Conservation (phyloP, 1,140 invertebrate genomes). For the Pogonomyrmex barbatus region DNA sequence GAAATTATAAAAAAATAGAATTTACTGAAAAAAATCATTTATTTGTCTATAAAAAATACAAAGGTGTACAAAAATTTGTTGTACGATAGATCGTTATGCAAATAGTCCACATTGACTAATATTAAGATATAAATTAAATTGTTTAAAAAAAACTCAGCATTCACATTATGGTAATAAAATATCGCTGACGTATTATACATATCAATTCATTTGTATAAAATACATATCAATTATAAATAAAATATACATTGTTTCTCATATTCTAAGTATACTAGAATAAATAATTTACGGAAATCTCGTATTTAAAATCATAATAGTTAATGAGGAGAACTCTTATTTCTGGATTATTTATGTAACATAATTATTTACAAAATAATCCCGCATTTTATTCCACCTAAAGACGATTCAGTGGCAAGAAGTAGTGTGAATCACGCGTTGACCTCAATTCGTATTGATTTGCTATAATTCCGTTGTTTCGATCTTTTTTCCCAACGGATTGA, state of each 20-base stretch:
- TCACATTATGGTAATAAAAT: slow-evolving; percentile 44
- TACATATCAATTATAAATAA: slow-evolving; percentile 17
- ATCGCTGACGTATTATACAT: neutral
- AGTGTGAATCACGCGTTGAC: neutral
- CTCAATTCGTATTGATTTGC: slow-evolving; percentile 35
- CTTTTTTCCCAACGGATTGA: slow-evolving; percentile 90
- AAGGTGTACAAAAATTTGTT: slow-evolving; percentile 63
- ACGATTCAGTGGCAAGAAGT: neutral
- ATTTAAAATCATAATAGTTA: slow-evolving; percentile 23
- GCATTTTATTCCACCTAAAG: slow-evolving; percentile 8
- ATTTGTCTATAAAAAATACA: slow-evolving; percentile 62
- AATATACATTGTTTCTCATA: slow-evolving; percentile 7
- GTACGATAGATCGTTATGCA: slow-evolving; percentile 45
- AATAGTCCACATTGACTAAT: slow-evolving; percentile 36
- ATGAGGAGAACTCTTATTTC: slow-evolving; percentile 53
- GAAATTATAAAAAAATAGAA: neutral
- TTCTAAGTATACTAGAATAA: slow-evolving; percentile 7
- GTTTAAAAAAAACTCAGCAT: neutral
- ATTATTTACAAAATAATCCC: slow-evolving; percentile 66
- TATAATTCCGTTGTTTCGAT: slow-evolving; percentile 94
- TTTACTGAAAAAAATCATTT: slow-evolving; percentile 48
- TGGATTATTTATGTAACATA: slow-evolving; percentile 26
- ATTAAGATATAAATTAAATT: slow-evolving; percentile 29
- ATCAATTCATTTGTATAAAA: slow-evolving; percentile 13
- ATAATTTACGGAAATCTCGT: slow-evolving; percentile 8